These are phyloP conservation scores for Cataglyphis cursor DNA, from an alignment of 2,888 invertebrate genomes.

Conservation along the genomic window DNA sequence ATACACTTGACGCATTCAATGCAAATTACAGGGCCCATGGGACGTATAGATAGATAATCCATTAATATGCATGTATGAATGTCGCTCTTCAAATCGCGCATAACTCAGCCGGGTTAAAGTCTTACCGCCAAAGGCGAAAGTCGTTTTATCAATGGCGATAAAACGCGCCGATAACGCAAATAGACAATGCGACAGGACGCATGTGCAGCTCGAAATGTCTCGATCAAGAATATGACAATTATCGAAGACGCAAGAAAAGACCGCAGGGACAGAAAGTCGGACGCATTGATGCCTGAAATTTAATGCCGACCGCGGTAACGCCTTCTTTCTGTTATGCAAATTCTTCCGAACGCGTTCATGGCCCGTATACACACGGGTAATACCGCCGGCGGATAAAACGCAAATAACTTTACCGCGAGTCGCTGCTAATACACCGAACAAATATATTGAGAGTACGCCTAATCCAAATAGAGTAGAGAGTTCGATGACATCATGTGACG, in stretches of 20 bases:
- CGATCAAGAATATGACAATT: slow-evolving; percentile 19
- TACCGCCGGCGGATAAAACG: slow-evolving; percentile 20
- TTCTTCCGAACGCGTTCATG: slow-evolving; percentile 11
- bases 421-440: background rate
- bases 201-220: background rate
- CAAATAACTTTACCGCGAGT: slow-evolving; percentile 15
- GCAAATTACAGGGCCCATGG: background rate
- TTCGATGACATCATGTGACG: background rate
- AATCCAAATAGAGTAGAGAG: background rate
- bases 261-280: slow-evolving; percentile 43
- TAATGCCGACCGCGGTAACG: slow-evolving; percentile 41
- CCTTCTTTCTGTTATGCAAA: slow-evolving; percentile 54
- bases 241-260: slow-evolving; percentile 28
- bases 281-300: slow-evolving; percentile 53
- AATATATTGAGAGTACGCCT: slow-evolving; percentile 12
- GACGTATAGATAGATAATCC: background rate
- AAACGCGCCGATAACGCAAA: background rate
- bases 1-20: slow-evolving; percentile 7
- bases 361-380: slow-evolving; percentile 20
- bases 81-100: slow-evolving; percentile 1
- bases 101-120: background rate
- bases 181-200: background rate
- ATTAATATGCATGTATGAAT: slow-evolving; percentile 2
- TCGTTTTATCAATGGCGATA: background rate
- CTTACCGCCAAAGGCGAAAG: background rate